Conservation (phyloP, 2,113 vertebrate species). For the Onychostruthus taczanowskii region DNA sequence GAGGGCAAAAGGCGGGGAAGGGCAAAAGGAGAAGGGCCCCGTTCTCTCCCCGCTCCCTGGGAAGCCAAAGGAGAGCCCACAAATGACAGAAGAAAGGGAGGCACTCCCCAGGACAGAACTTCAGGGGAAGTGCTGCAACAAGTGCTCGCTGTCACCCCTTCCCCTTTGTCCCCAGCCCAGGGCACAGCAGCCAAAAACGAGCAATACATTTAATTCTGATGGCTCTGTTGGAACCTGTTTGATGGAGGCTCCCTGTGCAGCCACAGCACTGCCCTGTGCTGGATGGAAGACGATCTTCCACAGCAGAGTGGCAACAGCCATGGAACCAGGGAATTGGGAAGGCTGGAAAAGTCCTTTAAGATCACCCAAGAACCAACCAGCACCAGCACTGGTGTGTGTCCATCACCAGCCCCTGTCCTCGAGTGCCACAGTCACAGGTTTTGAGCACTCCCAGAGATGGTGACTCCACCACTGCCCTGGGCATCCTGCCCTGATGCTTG, state of each 20-base stretch:
- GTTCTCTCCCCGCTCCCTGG: fast-evolving
- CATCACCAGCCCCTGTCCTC: not conserved
- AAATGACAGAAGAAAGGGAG: not conserved
- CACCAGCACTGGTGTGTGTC: too few relatives aligned
- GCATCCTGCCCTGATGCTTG: not conserved
- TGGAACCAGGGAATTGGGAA: fast-evolving
- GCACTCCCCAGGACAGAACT: fast-evolving
- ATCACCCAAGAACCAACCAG: fast-evolving
- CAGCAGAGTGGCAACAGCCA: not conserved
- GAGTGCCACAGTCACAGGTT: fast-evolving
- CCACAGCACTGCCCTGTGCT: fast-evolving
- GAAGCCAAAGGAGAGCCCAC: not conserved
- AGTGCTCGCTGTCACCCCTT: not conserved
- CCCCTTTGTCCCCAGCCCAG: not conserved
- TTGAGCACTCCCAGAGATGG: not conserved
- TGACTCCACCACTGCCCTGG: not conserved
- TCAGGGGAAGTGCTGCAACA: not conserved
- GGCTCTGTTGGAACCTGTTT: fast-evolving
- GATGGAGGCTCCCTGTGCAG: fast-evolving
- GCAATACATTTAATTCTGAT: fast-evolving
- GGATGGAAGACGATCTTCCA: not conserved
- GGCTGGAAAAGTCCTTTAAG: not conserved
- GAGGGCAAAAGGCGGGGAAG: not conserved
- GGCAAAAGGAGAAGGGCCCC: not conserved
- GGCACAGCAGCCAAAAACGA: not conserved